Evolutionary conservation across 2,888 invertebrate species (phyloP).

Genomic region (Tenthredo scrophulariae): DNA sequence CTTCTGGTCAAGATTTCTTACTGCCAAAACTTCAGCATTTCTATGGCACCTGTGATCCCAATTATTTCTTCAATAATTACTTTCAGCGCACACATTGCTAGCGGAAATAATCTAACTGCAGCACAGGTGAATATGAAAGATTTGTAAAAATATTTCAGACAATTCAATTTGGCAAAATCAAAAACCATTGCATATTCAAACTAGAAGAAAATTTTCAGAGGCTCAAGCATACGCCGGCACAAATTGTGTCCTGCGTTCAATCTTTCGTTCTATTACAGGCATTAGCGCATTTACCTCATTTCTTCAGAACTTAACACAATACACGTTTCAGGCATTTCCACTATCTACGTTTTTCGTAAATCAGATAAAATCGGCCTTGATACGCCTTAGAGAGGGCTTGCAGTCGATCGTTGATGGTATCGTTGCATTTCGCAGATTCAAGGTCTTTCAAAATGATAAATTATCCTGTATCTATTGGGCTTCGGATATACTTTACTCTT

Average conservation of each 20-base stretch:
- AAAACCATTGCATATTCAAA: not conserved
- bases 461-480: not conserved
- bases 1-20: slow-evolving; percentile 81
- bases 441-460: slow-evolving; percentile 67
- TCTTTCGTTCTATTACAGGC: not conserved
- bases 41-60: slow-evolving; percentile 82
- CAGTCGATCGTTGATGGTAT: slow-evolving; percentile 69
- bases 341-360: slow-evolving; percentile 69
- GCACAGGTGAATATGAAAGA: slow-evolving; percentile 79
- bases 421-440: slow-evolving; percentile 73
- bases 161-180: not conserved
- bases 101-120: slow-evolving; percentile 81
- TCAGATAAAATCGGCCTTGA: slow-evolving; percentile 69
- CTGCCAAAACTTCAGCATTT: slow-evolving; percentile 81
- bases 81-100: slow-evolving; percentile 80
- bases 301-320: slow-evolving; percentile 32
- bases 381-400: slow-evolving; percentile 69
- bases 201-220: not conserved
- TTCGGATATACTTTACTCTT: not conserved
- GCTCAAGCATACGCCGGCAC: not conserved
- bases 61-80: slow-evolving; percentile 81
- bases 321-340: slow-evolving; percentile 73
- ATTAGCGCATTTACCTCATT: not conserved
- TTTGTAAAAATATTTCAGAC: not conserved
- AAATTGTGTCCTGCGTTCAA: not conserved